Conservation (phyloP, 2,113 vertebrate species). For the Ranitomeya variabilis region DNA sequence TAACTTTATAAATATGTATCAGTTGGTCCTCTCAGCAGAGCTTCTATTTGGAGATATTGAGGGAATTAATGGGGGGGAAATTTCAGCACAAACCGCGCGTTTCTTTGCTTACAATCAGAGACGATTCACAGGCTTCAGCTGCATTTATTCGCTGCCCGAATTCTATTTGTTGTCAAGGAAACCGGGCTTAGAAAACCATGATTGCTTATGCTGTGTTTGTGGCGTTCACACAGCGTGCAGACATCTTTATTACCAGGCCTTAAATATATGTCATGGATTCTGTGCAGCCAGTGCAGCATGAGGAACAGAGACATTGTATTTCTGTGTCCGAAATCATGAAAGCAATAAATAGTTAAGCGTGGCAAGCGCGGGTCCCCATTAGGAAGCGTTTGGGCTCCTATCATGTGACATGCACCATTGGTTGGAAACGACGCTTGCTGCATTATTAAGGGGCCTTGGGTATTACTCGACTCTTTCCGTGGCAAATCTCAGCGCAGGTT, state of each 20-base stretch:
- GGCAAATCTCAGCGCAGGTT: not conserved
- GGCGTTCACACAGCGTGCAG: conserved; percentile 53
- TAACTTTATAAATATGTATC: conserved; percentile 59
- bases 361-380: not conserved
- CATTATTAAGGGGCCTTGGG: not conserved
- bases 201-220: conserved; percentile 53
- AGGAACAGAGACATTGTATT: conserved; percentile 44
- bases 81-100: conserved; percentile 53
- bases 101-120: conserved; percentile 58
- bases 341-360: not conserved
- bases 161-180: conserved; percentile 58
- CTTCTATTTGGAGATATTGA: conserved; percentile 58
- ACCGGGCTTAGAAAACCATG: conserved; percentile 56
- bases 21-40: conserved; percentile 47
- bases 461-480: not conserved
- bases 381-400: not conserved
- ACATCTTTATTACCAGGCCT: conserved; percentile 58
- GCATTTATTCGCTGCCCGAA: conserved; percentile 58
- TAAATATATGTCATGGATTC: conserved; percentile 52
- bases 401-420: not conserved
- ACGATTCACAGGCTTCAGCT: conserved; percentile 56
- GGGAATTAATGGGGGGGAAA: conserved; percentile 55
- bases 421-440: not conserved
- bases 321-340: conserved; percentile 34
- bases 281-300: conserved; percentile 17